Conservation (phyloP, 2,113 vertebrate species). For the Malaclemys terrapin region DNA sequence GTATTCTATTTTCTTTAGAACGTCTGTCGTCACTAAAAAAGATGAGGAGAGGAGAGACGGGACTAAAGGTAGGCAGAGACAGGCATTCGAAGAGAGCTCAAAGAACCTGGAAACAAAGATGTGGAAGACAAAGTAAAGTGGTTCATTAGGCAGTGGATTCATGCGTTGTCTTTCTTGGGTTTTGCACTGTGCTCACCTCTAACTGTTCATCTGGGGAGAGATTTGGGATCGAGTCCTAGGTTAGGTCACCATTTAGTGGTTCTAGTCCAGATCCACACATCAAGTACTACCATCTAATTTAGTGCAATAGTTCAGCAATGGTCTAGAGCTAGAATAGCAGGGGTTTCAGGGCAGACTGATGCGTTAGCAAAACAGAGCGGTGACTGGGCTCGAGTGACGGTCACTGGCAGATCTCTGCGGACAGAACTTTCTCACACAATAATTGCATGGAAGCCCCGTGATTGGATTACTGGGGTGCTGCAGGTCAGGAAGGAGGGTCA, state of each 20-base stretch:
- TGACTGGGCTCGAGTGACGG: fast-evolving
- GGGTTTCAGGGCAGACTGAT: too few species aligned
- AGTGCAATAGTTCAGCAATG: background rate
- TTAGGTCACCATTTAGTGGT: background rate
- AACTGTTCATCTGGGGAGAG: background rate
- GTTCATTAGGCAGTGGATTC: background rate
- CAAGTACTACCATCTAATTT: background rate
- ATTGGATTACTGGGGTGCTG: background rate
- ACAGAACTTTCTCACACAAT: background rate
- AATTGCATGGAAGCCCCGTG: background rate
- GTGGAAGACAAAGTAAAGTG: background rate
- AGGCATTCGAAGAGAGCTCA: background rate
- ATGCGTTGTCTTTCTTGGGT: fast-evolving
- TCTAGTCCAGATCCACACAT: background rate
- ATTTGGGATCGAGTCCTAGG: background rate
- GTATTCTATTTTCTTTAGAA: conserved; percentile 1
- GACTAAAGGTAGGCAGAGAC: background rate
- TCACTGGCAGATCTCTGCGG: background rate
- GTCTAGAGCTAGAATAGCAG: background rate
- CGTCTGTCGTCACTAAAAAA: conserved; percentile 27
- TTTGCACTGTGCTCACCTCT: background rate
- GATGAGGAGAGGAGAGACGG: background rate
- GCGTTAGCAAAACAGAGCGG: background rate
- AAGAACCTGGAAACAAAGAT: background rate
- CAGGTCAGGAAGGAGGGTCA: background rate